Percentiles rank a stretch among this genome's conserved stretches.
Evolutionary conservation across 2,797 vertebrate genomes (phyloP).

Genomic region (Pseudochirops cupreus): DNA sequence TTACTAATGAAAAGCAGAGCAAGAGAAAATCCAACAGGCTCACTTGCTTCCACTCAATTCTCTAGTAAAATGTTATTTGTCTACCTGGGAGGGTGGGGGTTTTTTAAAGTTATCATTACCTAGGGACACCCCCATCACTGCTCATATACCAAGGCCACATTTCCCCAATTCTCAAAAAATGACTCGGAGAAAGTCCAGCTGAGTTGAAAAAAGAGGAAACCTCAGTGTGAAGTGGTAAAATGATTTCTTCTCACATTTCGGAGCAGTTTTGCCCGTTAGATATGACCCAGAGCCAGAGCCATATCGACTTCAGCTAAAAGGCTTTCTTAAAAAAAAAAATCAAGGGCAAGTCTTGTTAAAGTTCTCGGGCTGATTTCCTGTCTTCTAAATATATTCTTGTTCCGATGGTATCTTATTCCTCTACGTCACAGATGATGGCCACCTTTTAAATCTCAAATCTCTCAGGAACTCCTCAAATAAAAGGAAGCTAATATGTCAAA

Average conservation of each 20-base stretch:
- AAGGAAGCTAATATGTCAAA: slow-evolving; percentile 4
- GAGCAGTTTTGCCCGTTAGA: slow-evolving; percentile 79
- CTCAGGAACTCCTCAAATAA: slow-evolving; percentile 49
- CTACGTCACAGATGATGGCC: slow-evolving; percentile 71
- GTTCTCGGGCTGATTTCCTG: slow-evolving; percentile 78
- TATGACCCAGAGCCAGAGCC: slow-evolving; percentile 70
- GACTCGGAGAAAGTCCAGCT: slow-evolving; percentile 77
- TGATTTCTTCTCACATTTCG: slow-evolving; percentile 74
- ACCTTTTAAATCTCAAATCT: slow-evolving; percentile 63
- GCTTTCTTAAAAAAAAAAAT: slow-evolving; percentile 64
- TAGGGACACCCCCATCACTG: slow-evolving; percentile 76
- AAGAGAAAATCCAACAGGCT: slow-evolving; percentile 65
- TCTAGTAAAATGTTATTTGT: slow-evolving; percentile 71
- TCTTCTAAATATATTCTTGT: slow-evolving; percentile 73
- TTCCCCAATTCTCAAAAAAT: slow-evolving; percentile 82
- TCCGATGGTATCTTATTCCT: slow-evolving; percentile 70
- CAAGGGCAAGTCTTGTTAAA: slow-evolving; percentile 76
- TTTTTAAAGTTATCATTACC: slow-evolving; percentile 34
- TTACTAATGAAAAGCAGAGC: slow-evolving; percentile 43
- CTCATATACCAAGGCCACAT: slow-evolving; percentile 55
- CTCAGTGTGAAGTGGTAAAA: slow-evolving; percentile 69
- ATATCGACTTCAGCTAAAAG: slow-evolving; percentile 71
- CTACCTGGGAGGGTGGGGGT: slow-evolving; percentile 12
- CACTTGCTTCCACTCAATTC: slow-evolving; percentile 52
- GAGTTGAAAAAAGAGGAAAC: slow-evolving; percentile 72